Conservation (phyloP, 2,797 vertebrate species). For the Rousettus madagascariensis region DNA sequence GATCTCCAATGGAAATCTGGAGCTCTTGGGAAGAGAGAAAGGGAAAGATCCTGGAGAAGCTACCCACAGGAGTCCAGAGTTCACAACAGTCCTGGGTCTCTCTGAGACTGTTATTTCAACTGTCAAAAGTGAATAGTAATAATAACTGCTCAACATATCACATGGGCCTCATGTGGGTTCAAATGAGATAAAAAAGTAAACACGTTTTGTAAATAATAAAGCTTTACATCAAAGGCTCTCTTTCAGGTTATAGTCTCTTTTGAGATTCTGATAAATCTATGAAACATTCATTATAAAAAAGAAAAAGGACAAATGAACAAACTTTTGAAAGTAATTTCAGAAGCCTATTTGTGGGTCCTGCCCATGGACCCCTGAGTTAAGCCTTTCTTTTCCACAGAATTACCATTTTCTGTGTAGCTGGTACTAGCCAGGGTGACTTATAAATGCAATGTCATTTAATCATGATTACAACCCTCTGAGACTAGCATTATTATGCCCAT, state of each 20-base stretch:
- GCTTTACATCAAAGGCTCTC: neutral
- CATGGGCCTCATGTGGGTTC: neutral
- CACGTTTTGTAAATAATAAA: neutral
- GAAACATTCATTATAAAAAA: neutral
- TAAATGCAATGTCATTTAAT: neutral
- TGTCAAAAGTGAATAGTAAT: neutral
- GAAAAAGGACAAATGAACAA: neutral
- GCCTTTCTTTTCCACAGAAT: neutral
- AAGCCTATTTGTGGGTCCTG: neutral
- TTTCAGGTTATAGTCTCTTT: neutral
- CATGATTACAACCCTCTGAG: neutral
- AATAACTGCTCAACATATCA: neutral
- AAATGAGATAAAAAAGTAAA: neutral
- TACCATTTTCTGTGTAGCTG: neutral
- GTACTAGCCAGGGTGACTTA: neutral
- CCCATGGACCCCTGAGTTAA: neutral
- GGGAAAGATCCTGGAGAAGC: neutral
- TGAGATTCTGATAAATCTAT: neutral
- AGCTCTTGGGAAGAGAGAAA: neutral
- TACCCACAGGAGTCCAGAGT: neutral
- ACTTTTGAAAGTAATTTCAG: neutral
- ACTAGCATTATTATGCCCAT: neutral
- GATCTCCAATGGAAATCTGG: neutral
- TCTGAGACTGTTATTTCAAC: neutral
- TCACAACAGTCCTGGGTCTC: neutral